Base-by-base conservation (phyloP, 2,113 vertebrate species). In the Notarius lentiginosus region DNA sequence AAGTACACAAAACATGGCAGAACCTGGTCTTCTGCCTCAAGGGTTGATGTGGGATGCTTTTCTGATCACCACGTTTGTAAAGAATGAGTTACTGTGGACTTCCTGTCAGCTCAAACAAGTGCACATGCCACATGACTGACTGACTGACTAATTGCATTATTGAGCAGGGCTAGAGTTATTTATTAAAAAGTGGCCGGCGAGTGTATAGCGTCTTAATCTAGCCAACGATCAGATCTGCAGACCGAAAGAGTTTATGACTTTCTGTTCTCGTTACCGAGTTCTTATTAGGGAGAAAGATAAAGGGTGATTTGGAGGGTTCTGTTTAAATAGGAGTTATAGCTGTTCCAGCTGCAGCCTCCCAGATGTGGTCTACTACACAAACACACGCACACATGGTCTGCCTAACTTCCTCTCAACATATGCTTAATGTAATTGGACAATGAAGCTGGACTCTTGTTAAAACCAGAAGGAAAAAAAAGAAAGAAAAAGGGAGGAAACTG, bases 401-500 rank as follows among this genome's bases (percentile, higher is more conserved):
- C 89, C 92, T 92, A 92, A 93, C 84, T 92, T 89, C 86, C 91
- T 89, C 84, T 82, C 70, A 61, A 83, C 85, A 87, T 87, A 87
- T 87, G 91, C 87, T 80, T 86, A 84, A 91, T 91, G 89, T 85
- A 92, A 93, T 93, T 87, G 91, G 93, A 94, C 94, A 95, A 95
- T 94, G 91, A 93, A 91, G 87, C 90, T 83, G 56, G 4, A 72
- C 88, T 91, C 89, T 87, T 85, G 86, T 87, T 87, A 87, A 85
- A 87, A 76, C 9, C 12, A 24, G 70, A 76, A 66, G 47, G 27
- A 75, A 82, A 30, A 6, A 22, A 47, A 58, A 30, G 12, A 91
- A 47, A 58, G 24, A 58, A 15, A 12, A 91, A 41, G 34, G 90
- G 89, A 88, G 79, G n/a, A 80, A 82, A 60, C 11, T 41, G 0